Evolutionary conservation across 1,140 invertebrate genomes (phyloP).

Genomic region (Lepidurus couesii): DNA sequence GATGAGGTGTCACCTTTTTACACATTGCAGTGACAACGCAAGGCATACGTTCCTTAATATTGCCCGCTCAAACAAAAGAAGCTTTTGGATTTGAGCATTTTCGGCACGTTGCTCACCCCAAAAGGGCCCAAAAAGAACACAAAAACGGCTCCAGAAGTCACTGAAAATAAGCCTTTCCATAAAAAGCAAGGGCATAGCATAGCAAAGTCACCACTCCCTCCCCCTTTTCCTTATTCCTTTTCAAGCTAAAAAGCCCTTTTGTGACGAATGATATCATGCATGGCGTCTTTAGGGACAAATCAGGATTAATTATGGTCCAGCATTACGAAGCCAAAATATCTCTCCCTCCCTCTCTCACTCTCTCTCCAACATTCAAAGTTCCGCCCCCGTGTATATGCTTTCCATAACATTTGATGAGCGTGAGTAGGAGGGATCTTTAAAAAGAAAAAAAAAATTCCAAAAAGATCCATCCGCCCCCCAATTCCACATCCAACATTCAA

Average conservation of each 20-base stretch:
- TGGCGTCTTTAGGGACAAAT: constrained; percentile 15
- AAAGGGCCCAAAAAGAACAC: not conserved
- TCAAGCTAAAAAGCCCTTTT: not conserved
- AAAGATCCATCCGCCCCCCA: not conserved
- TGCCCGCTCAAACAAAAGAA: not conserved
- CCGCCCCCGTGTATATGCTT: not conserved
- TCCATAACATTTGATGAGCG: not conserved
- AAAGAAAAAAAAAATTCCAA: not conserved
- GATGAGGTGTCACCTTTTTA: constrained; percentile 1
- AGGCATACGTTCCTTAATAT: not conserved
- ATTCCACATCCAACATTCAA: not conserved
- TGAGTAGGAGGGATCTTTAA: not conserved
- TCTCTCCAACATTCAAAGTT: not conserved
- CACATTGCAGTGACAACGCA: not conserved
- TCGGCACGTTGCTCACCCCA: not conserved
- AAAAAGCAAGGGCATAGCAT: not conserved
- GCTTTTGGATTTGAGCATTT: not conserved
- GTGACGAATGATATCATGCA: constrained; percentile 8
- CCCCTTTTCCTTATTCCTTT: not conserved
- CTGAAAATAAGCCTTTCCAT: too few relatives aligned
- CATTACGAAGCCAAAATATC: not conserved
- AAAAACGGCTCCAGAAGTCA: not conserved
- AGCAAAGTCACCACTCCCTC: not conserved
- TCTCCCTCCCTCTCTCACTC: not conserved
- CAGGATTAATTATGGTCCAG: constrained; percentile 22